Percentiles rank a stretch among this genome's conserved stretches.
These are phyloP conservation scores for Capreolus pygargus DNA, from an alignment of 2,113 vertebrate species.

Conservation along the genomic window DNA sequence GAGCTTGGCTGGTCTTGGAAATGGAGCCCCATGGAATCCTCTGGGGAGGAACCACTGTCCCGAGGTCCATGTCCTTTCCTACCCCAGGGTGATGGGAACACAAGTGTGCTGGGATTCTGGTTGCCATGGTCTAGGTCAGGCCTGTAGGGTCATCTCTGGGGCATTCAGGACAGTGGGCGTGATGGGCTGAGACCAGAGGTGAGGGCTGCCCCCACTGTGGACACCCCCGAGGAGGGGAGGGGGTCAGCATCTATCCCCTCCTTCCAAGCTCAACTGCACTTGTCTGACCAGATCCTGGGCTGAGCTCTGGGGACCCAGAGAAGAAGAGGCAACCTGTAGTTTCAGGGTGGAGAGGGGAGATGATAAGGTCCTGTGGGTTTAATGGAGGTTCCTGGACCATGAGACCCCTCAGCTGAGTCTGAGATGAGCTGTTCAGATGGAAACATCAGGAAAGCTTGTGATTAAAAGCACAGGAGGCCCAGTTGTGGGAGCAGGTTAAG, in stretches of 20 bases:
- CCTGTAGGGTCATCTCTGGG: background rate
- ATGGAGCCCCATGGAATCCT: no score
- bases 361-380: background rate
- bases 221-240: background rate
- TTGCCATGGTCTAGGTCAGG: background rate
- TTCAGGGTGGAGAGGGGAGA: background rate
- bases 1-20: background rate
- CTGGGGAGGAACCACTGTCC: background rate
- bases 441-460: no score
- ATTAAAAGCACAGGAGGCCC: background rate
- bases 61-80: background rate
- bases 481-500: background rate
- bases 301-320: background rate
- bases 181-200: background rate
- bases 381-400: background rate
- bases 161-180: background rate
- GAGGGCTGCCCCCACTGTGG: background rate
- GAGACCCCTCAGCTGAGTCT: background rate
- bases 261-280: background rate
- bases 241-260: background rate
- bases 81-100: background rate
- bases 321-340: background rate
- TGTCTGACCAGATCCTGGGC: background rate
- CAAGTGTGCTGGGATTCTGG: background rate
- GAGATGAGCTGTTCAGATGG: background rate